Percentiles rank a stretch among this genome's conserved stretches.
Conservation (phyloP, 92 coral and sea anemone genomes). For the Epizoanthus ramosus region DNA sequence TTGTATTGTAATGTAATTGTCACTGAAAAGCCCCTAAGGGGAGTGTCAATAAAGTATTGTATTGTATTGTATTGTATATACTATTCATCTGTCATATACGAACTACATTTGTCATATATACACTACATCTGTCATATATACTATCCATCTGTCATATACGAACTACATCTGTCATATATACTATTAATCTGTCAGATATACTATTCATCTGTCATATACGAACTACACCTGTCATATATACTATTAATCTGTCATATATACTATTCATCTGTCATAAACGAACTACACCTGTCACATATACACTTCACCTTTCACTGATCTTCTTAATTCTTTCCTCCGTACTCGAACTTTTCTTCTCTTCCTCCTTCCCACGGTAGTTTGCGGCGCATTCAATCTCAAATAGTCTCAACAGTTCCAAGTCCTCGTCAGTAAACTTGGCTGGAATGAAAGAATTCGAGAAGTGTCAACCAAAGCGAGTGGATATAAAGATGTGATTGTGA, state of each 20-base stretch:
- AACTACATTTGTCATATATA: not conserved
- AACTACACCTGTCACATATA: not conserved
- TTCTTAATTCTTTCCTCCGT: slow-evolving; percentile 52
- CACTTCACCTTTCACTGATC: slow-evolving; percentile 52
- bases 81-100: slow-evolving; percentile 42
- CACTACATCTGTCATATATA: not conserved
- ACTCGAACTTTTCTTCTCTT: slow-evolving; percentile 50
- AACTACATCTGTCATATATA: not conserved
- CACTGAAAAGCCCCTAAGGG: too few relatives aligned
- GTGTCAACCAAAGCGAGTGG: not conserved
- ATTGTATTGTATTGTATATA: too few relatives aligned
- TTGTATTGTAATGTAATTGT: not conserved
- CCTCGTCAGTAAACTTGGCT: slow-evolving; percentile 60
- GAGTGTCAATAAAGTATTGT: too few relatives aligned
- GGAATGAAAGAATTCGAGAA: not conserved
- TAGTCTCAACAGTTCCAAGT: slow-evolving; percentile 53
- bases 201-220: not conserved
- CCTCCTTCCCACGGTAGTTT: slow-evolving; percentile 47
- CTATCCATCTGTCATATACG: not conserved
- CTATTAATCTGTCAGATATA: not conserved
- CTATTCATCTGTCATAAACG: not conserved
- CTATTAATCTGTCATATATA: not conserved
- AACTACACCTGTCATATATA: not conserved
- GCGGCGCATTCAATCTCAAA: slow-evolving; percentile 55
- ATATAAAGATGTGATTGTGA: too few relatives aligned